These are phyloP conservation scores for Trichogramma pretiosum DNA, from an alignment of 1,140 invertebrate species.

Conservation along the genomic window DNA sequence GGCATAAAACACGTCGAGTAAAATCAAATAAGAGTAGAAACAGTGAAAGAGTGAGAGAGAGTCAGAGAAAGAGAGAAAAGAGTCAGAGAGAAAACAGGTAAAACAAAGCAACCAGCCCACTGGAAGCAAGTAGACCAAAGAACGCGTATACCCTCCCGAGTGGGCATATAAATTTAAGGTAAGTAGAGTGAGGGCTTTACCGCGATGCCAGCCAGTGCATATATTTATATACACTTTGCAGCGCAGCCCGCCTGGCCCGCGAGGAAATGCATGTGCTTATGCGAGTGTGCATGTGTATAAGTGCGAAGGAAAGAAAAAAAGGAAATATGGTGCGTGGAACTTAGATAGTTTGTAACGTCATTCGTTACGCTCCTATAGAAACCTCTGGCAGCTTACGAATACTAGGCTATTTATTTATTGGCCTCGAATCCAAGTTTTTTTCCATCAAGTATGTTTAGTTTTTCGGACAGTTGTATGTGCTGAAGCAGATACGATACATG, in stretches of 20 bases:
- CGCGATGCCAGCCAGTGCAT: too few relatives aligned
- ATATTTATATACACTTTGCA: too few relatives aligned
- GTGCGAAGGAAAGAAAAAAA: too few relatives aligned
- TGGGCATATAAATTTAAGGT: too few relatives aligned
- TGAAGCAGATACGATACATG: too few relatives aligned
- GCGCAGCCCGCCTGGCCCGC: neutral
- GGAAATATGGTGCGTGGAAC: too few relatives aligned
- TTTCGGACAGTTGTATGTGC: neutral
- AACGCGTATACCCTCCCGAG: too few relatives aligned
- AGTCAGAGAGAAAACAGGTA: neutral
- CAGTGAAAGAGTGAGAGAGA: slow-evolving; percentile 3
- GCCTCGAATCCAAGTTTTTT: neutral
- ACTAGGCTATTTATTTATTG: neutral
- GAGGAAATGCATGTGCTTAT: neutral
- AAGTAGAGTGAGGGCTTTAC: too few relatives aligned
- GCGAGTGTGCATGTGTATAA: neutral
- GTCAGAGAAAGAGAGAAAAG: neutral
- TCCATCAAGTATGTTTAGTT: neutral
- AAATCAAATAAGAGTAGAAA: too few relatives aligned
- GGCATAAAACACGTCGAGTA: too few relatives aligned
- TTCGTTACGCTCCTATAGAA: neutral
- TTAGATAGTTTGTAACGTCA: neutral
- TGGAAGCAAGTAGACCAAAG: too few relatives aligned
- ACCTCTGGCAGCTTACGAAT: neutral
- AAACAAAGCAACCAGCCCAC: too few relatives aligned